These are phyloP conservation scores for Pasiphila rectangulata DNA, from an alignment of 2,888 invertebrate species.

Conservation along the genomic window DNA sequence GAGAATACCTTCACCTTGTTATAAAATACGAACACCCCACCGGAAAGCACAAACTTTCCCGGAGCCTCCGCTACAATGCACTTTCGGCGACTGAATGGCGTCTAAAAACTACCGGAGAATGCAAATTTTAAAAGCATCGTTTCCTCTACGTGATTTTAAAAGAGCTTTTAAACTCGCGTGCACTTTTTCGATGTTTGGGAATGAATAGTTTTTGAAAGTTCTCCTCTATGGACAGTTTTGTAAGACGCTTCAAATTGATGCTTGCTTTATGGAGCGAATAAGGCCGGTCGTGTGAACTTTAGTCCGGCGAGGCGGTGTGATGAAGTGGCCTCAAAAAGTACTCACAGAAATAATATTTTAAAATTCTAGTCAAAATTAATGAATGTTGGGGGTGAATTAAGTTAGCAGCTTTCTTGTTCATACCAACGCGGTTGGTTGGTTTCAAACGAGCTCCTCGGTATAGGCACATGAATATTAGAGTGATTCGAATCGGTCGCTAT, in stretches of 20 bases:
- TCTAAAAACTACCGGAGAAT: slow-evolving; percentile 47
- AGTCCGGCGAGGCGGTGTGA: not conserved
- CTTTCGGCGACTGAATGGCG: slow-evolving; percentile 50
- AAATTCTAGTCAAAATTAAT: too few species aligned
- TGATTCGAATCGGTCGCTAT: slow-evolving; percentile 51
- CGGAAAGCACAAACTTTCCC: slow-evolving; percentile 47
- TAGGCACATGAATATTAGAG: slow-evolving; percentile 36
- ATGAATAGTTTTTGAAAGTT: slow-evolving; percentile 40
- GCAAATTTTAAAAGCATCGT: slow-evolving; percentile 50
- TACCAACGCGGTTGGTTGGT: not conserved
- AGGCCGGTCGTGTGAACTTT: slow-evolving; percentile 11
- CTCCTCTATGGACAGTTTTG: slow-evolving; percentile 30
- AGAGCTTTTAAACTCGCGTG: slow-evolving; percentile 42
- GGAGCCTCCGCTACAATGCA: slow-evolving; percentile 44
- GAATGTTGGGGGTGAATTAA: too few species aligned
- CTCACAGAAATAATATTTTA: not conserved
- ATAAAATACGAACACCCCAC: slow-evolving; percentile 33
- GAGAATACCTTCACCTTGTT: slow-evolving; percentile 50
- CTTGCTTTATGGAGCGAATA: slow-evolving; percentile 20
- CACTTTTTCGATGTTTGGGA: slow-evolving; percentile 37
- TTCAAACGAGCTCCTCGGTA: slow-evolving; percentile 12
- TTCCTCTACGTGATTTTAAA: slow-evolving; percentile 46
- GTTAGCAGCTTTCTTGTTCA: not conserved
- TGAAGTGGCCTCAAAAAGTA: not conserved
- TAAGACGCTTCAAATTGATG: slow-evolving; percentile 24